phyloP scores from a whole-genome alignment of 2,797 vertebrate genomes.

The Coregonus ussuriensis region DNA sequence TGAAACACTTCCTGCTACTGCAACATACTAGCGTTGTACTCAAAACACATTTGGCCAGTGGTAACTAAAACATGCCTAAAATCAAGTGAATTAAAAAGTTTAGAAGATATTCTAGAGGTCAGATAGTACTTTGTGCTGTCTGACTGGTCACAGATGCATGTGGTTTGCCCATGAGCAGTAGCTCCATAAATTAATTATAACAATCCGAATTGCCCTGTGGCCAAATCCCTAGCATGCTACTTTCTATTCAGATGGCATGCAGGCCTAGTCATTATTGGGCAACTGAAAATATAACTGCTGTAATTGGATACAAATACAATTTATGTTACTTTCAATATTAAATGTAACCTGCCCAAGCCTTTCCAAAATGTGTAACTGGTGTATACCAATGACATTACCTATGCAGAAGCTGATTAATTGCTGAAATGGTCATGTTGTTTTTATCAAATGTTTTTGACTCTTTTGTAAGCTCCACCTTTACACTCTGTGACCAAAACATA shows the following conservation, averaged over 20 bases:
- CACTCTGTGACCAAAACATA: background rate
- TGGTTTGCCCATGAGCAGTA: background rate
- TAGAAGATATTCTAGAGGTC: background rate
- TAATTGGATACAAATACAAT: background rate
- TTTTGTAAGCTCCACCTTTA: background rate
- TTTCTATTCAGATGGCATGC: background rate
- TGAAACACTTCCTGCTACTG: background rate
- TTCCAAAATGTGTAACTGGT: background rate
- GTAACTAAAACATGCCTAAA: background rate
- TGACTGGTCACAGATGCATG: background rate
- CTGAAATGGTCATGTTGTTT: background rate
- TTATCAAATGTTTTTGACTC: background rate
- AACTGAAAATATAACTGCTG: background rate
- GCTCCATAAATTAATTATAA: conserved; percentile 11
- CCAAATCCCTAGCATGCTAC: background rate
- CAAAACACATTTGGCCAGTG: background rate
- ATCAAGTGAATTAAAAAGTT: background rate
- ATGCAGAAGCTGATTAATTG: background rate
- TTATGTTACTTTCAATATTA: conserved; percentile 2
- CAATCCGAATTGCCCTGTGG: background rate
- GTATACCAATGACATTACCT: background rate
- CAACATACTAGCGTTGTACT: background rate
- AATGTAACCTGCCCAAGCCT: background rate
- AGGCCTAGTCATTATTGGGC: background rate
- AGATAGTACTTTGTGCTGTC: background rate